A percentile compares a stretch with the other conserved stretches of the same genome.
These are phyloP conservation scores for Sarotherodon lohbergeri DNA, from an alignment of 2,113 vertebrate genomes.

Conservation along the genomic window DNA sequence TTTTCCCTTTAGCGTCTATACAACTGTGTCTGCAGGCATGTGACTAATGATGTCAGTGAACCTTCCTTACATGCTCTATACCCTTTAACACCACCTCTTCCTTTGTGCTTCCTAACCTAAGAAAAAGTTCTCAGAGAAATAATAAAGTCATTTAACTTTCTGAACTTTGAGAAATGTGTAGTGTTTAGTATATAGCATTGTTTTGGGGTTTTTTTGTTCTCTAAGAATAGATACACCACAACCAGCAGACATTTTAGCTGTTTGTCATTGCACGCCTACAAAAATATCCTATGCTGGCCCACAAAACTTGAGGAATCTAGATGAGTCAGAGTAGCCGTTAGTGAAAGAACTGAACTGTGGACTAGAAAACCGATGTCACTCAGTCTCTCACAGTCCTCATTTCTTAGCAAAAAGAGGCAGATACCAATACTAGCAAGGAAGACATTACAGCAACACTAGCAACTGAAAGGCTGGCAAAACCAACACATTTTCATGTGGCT, in stretches of 20 bases:
- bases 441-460: not conserved
- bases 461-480: not conserved
- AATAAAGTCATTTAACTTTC: not conserved
- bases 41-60: not conserved
- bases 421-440: not conserved
- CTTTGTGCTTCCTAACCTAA: not conserved
- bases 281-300: not conserved
- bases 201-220: not conserved
- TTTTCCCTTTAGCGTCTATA: not conserved
- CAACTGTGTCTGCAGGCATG: not conserved
- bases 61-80: not conserved
- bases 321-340: constrained; percentile 1
- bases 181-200: not conserved
- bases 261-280: not conserved
- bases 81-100: not conserved
- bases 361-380: not conserved
- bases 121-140: not conserved
- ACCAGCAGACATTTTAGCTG: not conserved
- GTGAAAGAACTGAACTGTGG: not conserved
- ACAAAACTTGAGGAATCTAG: not conserved
- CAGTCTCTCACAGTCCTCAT: not conserved
- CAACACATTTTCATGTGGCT: not conserved
- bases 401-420: not conserved
- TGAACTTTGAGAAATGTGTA: not conserved
- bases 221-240: not conserved